Percentiles rank a stretch among this genome's conserved stretches.
Conservation (phyloP, 2,888 invertebrate species). For the Lypha dubia region DNA sequence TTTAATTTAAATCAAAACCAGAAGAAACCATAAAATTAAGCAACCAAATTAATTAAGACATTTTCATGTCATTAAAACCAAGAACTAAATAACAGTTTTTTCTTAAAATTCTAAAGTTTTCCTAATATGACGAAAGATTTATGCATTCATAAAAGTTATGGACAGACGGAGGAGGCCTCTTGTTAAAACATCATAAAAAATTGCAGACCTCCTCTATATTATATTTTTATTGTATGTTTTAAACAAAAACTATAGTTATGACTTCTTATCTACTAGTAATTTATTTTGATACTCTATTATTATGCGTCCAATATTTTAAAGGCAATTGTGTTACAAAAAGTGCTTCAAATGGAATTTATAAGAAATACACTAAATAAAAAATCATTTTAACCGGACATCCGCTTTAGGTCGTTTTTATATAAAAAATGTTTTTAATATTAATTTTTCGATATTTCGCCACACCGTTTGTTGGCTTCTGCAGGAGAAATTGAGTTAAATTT, state of each 20-base stretch:
- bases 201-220: not conserved
- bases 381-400: not conserved
- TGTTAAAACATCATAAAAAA: not conserved
- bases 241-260: not conserved
- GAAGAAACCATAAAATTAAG: not conserved
- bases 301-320: not conserved
- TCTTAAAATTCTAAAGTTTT: not conserved
- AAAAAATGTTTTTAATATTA: no score
- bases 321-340: not conserved
- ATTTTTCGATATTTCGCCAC: no score
- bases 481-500: no score
- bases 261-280: constrained; percentile 3
- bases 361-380: not conserved
- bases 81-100: constrained; percentile 5
- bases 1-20: constrained; percentile 17
- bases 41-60: not conserved
- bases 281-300: not conserved
- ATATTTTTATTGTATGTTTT: not conserved
- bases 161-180: constrained; percentile 8
- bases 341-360: not conserved
- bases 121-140: not conserved
- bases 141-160: not conserved
- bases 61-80: constrained; percentile 47
- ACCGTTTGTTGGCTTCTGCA: no score
- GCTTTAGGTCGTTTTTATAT: no score